phyloP scores from a whole-genome alignment of 2,888 invertebrate species.

The Poecilobothrus nobilitatus region DNA sequence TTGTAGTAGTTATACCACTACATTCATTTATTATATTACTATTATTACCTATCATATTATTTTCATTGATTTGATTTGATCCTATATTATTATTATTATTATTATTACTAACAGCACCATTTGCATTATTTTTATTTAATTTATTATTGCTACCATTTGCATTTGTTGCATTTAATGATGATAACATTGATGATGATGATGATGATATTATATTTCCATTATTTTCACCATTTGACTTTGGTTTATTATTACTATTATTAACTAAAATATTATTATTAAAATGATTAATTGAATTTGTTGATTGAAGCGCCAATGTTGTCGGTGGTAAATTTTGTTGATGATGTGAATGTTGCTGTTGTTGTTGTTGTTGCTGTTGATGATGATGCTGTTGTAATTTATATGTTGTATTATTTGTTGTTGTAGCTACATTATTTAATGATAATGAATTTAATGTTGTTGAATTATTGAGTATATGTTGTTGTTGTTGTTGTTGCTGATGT shows the following conservation, averaged over 20 bases:
- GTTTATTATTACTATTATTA: neutral
- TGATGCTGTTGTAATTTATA: slow-evolving; percentile 12
- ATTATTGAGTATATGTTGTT: slow-evolving; percentile 6
- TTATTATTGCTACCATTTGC: slow-evolving; percentile 13
- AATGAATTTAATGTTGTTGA: neutral
- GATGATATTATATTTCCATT: neutral
- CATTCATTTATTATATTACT: neutral
- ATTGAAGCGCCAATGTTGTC: slow-evolving; percentile 2
- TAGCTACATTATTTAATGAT: neutral
- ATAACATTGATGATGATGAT: slow-evolving; percentile 1
- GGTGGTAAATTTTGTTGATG: slow-evolving; percentile 17
- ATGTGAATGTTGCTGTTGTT: slow-evolving; percentile 13
- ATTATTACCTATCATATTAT: neutral
- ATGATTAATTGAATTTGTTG: slow-evolving; percentile 2
- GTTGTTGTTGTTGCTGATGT: slow-evolving; percentile 13
- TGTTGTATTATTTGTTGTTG: slow-evolving; percentile 14
- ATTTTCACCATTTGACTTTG: neutral
- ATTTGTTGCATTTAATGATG: slow-evolving; percentile 4
- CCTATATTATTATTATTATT: neutral
- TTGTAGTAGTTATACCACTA: slow-evolving; percentile 16
- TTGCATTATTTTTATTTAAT: slow-evolving; percentile 10
- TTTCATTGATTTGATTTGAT: slow-evolving; percentile 1
- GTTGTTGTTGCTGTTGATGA: slow-evolving; percentile 12
- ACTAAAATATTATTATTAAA: slow-evolving; percentile 13
- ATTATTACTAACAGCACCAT: slow-evolving; percentile 7